Percentiles rank a stretch among this genome's conserved stretches.
Evolutionary conservation across 2,113 vertebrate species (phyloP).

Genomic region (Prochilodus magdalenae): DNA sequence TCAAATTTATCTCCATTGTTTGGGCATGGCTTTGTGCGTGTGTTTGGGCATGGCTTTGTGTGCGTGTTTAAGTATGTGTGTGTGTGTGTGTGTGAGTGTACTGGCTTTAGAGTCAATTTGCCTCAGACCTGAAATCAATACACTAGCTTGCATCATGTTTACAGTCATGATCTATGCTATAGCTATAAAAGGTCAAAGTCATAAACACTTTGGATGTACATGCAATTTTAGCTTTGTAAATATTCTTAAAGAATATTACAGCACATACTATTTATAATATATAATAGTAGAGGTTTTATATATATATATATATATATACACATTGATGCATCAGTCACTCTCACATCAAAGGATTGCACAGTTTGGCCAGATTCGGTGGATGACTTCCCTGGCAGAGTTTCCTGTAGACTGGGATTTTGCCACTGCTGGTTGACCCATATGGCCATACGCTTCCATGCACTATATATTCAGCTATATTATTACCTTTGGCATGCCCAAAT

Average conservation of each 20-base stretch:
- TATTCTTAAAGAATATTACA: conserved; percentile 9
- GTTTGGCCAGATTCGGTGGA: too few species aligned
- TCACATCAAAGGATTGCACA: too few species aligned
- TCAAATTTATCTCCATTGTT: neutral
- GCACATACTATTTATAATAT: neutral
- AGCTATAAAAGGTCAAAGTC: conserved; percentile 54
- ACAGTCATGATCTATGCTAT: conserved; percentile 37
- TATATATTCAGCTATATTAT: too few species aligned
- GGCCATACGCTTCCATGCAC: too few species aligned
- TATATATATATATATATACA: too few species aligned
- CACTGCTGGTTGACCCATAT: too few species aligned
- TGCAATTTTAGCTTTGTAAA: neutral
- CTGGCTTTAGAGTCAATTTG: conserved; percentile 39
- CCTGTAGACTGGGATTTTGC: too few species aligned
- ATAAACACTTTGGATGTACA: conserved; percentile 23
- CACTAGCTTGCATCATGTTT: conserved; percentile 53
- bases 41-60: neutral
- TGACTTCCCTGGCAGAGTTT: too few species aligned
- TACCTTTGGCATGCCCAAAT: too few species aligned
- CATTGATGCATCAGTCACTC: too few species aligned
- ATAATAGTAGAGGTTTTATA: too few species aligned
- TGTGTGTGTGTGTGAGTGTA: neutral
- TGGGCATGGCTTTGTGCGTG: neutral
- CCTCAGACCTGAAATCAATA: conserved; percentile 55
- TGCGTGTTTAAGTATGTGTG: neutral